These are phyloP conservation scores for Heliconius himera DNA, from an alignment of 1,140 invertebrate genomes.

Conservation along the genomic window DNA sequence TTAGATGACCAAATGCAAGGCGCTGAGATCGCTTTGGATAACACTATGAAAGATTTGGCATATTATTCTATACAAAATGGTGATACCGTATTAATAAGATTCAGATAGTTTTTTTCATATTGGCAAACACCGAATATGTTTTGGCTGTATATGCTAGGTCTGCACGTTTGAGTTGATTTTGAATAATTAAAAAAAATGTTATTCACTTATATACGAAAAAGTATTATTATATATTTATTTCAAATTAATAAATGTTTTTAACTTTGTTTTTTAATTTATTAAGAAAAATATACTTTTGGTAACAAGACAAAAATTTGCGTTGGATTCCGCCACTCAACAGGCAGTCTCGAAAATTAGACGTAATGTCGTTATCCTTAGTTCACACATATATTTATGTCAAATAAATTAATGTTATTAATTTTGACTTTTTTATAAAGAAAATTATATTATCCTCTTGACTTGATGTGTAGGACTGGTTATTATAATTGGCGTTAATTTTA, in stretches of 20 bases:
- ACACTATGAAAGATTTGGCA: constrained; percentile 89
- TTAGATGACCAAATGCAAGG: constrained; percentile 82
- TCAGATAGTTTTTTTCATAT: constrained; percentile 78
- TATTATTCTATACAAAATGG: constrained; percentile 93
- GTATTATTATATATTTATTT: constrained; percentile 3
- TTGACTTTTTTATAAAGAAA: not conserved
- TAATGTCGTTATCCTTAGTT: too few species aligned
- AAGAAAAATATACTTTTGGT: not conserved
- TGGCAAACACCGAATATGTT: constrained; percentile 48
- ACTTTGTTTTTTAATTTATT: not conserved
- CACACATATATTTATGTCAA: not conserved
- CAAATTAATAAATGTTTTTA: not conserved
- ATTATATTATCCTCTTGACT: not conserved
- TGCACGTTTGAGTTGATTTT: not conserved
- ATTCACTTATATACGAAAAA: not conserved
- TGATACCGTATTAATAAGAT: constrained; percentile 88
- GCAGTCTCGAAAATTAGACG: too few species aligned
- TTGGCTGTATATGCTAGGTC: constrained; percentile 7
- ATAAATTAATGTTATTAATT: not conserved
- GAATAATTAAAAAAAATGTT: not conserved
- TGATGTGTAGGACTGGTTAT: not conserved
- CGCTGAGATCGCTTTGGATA: constrained; percentile 88
- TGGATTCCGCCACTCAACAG: too few species aligned
- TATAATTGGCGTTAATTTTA: constrained; percentile 23
- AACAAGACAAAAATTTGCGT: too few species aligned